Evolutionary conservation across 23 tunicate genomes (phyloP).

Genomic region (Halocynthia aurantium): DNA sequence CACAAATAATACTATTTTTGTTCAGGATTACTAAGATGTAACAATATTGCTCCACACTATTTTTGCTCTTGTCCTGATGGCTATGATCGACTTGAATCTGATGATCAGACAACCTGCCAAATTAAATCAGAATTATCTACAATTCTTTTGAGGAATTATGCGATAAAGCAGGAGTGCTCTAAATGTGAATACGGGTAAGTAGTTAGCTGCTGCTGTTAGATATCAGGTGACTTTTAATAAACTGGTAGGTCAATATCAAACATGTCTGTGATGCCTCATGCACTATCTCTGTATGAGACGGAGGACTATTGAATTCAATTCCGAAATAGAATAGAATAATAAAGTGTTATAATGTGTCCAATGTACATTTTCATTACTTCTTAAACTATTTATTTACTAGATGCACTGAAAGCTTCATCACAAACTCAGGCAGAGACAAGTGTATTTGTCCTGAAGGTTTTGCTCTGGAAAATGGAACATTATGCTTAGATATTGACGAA

Average conservation of each 20-base stretch:
- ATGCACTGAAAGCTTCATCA: constrained; percentile 16
- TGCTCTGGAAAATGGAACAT: constrained; percentile 13
- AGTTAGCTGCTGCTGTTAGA: not conserved
- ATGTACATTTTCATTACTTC: too few species aligned
- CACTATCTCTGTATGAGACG: not conserved
- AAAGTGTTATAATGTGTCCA: too few species aligned
- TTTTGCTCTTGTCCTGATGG: constrained; percentile 59
- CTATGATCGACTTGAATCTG: constrained; percentile 7
- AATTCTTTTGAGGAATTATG: constrained; percentile 12
- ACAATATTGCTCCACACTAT: constrained; percentile 48
- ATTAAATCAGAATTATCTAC: constrained; percentile 1
- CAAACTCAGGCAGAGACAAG: not conserved
- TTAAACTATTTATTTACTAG: not conserved
- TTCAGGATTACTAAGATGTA: constrained; percentile 45
- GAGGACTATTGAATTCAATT: too few species aligned
- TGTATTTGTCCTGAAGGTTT: constrained; percentile 33
- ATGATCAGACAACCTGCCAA: constrained; percentile 26
- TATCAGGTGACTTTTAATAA: not conserved
- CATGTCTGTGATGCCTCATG: not conserved
- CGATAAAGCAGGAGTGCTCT: constrained; percentile 25
- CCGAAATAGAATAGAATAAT: too few species aligned
- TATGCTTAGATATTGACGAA: constrained; percentile 53
- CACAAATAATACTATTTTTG: too few species aligned
- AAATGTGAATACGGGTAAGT: constrained; percentile 50
- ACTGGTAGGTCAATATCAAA: not conserved